These are phyloP conservation scores for Schizothorax lantsangensis DNA, from an alignment of 2,797 vertebrate species.

Conservation along the genomic window DNA sequence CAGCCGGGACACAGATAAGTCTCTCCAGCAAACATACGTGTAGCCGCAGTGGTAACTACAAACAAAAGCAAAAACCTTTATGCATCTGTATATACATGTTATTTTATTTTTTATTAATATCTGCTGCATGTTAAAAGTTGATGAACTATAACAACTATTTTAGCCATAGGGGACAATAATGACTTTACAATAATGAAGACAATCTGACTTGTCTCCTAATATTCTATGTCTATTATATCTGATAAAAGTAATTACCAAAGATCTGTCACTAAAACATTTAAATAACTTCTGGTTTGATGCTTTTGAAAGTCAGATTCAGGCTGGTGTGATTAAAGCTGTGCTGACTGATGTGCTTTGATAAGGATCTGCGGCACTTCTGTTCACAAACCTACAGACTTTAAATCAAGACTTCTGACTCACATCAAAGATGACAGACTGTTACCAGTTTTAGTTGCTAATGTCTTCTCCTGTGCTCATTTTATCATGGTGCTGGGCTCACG, in stretches of 20 bases:
- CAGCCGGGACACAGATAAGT: constrained; percentile 75
- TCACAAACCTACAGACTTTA: not conserved
- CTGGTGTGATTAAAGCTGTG: not conserved
- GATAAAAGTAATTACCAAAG: too few species aligned
- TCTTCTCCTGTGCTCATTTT: not conserved
- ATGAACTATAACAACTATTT: not conserved
- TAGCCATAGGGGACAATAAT: not conserved
- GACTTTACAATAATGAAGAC: too few species aligned
- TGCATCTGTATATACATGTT: not conserved
- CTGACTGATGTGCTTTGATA: not conserved
- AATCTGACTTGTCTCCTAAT: too few species aligned
- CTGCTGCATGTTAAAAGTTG: not conserved
- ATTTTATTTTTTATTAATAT: not conserved
- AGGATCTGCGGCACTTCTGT: not conserved
- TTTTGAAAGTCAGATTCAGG: not conserved
- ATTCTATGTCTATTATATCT: too few species aligned
- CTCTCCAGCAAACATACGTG: constrained; percentile 74
- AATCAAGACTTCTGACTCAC: not conserved
- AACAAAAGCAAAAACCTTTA: constrained; percentile 8
- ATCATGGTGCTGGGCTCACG: not conserved
- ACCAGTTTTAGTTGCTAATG: not conserved
- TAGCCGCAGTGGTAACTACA: constrained; percentile 51
- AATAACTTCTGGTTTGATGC: not conserved
- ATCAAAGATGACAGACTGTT: constrained; percentile 7
- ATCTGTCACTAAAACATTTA: too few species aligned